Conservation (phyloP, 2,797 vertebrate species). For the Capromys pilorides region DNA sequence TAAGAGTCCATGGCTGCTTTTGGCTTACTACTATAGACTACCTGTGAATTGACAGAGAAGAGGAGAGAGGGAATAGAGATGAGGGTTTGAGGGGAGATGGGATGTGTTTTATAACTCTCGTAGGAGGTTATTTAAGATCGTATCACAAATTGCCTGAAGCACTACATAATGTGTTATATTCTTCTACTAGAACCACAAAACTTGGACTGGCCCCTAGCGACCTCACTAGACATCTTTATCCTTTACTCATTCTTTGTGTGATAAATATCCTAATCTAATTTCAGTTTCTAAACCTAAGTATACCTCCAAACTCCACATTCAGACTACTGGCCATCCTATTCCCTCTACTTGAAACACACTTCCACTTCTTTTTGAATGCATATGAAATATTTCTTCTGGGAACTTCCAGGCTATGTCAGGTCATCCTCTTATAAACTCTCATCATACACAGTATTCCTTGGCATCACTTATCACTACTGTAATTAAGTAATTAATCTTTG, state of each 20-base stretch:
- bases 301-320: background rate
- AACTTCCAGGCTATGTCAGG: background rate
- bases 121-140: background rate
- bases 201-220: slow-evolving; percentile 3
- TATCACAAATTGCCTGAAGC: background rate
- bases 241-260: background rate
- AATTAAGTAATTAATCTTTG: slow-evolving; percentile 71
- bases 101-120: slow-evolving; percentile 4
- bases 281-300: slow-evolving; percentile 1
- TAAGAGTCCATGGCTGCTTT: background rate
- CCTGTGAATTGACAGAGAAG: background rate
- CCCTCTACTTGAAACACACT: background rate
- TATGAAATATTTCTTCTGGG: background rate
- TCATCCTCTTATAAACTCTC: background rate
- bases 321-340: background rate
- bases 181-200: slow-evolving; percentile 25
- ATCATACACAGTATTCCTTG: background rate
- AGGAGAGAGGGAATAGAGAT: rapidly evolving
- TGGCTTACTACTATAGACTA: background rate
- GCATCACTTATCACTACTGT: slow-evolving; percentile 49
- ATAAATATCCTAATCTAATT: background rate
- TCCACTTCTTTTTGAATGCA: background rate
- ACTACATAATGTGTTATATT: slow-evolving; percentile 15
- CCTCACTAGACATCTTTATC: slow-evolving; percentile 2
- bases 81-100: background rate